phyloP scores from a whole-genome alignment of 2,888 invertebrate species.

The Blastobasis lacticolella region DNA sequence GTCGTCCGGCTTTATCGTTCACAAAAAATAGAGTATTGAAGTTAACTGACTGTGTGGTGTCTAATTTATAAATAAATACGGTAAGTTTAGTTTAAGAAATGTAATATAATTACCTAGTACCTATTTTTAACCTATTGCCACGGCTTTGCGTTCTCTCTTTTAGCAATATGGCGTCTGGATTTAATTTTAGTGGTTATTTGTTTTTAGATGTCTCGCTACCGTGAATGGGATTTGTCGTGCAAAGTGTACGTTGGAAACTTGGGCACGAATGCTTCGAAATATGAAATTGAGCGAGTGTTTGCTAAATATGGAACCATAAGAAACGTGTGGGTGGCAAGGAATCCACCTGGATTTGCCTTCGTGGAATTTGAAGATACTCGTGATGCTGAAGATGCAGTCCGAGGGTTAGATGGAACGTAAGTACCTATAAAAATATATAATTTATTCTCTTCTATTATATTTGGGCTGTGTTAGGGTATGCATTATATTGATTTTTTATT shows the following conservation, averaged over 20 bases:
- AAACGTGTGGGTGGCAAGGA: constrained; percentile 95
- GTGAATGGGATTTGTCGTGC: constrained; percentile 89
- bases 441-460: no score
- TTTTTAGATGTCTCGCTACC: constrained; percentile 79
- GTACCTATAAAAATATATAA: constrained; percentile 19
- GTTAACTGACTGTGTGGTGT: no score
- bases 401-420: constrained; percentile 84
- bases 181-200: constrained; percentile 2
- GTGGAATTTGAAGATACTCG: constrained; percentile 91
- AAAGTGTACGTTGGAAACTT: constrained; percentile 96
- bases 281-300: constrained; percentile 91
- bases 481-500: constrained; percentile 6
- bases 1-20: no score
- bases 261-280: constrained; percentile 91
- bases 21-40: no score
- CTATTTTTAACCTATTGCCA: no score
- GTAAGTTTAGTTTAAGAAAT: no score
- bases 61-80: no score
- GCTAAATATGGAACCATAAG: constrained; percentile 90
- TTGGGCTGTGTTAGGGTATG: no score
- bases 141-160: no score
- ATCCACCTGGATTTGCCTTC: constrained; percentile 94
- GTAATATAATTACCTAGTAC: no score
- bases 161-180: constrained; percentile 34
- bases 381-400: constrained; percentile 90